A percentile compares a stretch with the other conserved stretches of the same genome.
Evolutionary conservation across 2,113 vertebrate genomes (phyloP).

Genomic region (Nasalis larvatus): DNA sequence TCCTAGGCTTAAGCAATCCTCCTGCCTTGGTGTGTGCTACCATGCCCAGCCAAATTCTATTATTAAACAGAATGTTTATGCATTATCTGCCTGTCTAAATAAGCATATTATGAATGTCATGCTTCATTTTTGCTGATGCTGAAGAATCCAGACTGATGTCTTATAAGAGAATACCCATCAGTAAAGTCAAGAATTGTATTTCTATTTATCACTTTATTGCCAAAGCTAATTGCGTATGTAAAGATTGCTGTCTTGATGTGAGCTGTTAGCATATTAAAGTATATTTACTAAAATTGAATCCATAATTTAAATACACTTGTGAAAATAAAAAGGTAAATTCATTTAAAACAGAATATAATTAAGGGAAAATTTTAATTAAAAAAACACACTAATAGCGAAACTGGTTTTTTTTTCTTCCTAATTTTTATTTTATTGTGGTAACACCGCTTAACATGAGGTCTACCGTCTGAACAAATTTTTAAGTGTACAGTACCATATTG

Average conservation of each 20-base stretch:
- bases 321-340: background rate
- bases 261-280: background rate
- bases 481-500: background rate
- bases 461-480: background rate
- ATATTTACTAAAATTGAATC: constrained; percentile 21
- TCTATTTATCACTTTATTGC: background rate
- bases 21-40: too few relatives aligned
- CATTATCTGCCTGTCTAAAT: background rate
- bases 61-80: background rate
- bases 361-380: background rate
- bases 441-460: background rate
- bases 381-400: background rate
- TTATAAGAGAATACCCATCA: background rate
- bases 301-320: constrained; percentile 9
- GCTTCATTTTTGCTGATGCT: background rate
- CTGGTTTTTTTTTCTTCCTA: background rate
- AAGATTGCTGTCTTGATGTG: background rate
- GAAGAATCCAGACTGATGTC: background rate
- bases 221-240: background rate
- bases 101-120: background rate
- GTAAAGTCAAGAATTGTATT: background rate
- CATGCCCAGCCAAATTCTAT: background rate
- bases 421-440: background rate
- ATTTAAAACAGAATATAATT: constrained; percentile 28
- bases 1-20: too few relatives aligned